Conservation (phyloP, 2,797 vertebrate genomes). For the Philypnodon macrostomus region DNA sequence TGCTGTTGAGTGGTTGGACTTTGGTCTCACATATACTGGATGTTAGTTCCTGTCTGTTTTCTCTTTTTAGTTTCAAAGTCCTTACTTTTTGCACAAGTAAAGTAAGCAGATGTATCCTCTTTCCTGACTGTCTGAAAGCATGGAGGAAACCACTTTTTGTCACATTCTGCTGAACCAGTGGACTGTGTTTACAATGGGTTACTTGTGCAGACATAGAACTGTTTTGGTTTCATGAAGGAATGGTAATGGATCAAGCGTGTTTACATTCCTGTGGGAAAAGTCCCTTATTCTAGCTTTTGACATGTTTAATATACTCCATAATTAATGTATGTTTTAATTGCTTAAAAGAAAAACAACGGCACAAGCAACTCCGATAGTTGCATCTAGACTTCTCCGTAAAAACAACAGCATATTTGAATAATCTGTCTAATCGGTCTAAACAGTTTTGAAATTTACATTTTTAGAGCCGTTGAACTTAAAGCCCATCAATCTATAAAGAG, state of each 20-base stretch:
- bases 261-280: no score
- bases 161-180: neutral
- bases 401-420: no score
- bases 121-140: conserved; percentile 31
- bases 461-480: neutral
- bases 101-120: conserved; percentile 22
- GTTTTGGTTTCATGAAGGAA: conserved; percentile 35
- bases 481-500: neutral
- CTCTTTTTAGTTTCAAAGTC: neutral
- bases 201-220: conserved; percentile 31
- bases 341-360: no score
- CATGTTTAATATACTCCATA: no score
- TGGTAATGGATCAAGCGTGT: neutral
- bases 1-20: conserved; percentile 23
- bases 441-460: no score
- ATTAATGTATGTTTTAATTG: no score
- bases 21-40: neutral
- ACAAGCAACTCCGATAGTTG: no score
- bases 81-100: conserved; percentile 3
- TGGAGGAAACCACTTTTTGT: conserved; percentile 21
- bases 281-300: no score
- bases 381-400: no score
- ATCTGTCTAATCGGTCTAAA: no score
- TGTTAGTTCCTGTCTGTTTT: conserved; percentile 4
- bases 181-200: conserved; percentile 13